phyloP scores from a whole-genome alignment of 2,797 vertebrate genomes.

The Austrolebias charrua region DNA sequence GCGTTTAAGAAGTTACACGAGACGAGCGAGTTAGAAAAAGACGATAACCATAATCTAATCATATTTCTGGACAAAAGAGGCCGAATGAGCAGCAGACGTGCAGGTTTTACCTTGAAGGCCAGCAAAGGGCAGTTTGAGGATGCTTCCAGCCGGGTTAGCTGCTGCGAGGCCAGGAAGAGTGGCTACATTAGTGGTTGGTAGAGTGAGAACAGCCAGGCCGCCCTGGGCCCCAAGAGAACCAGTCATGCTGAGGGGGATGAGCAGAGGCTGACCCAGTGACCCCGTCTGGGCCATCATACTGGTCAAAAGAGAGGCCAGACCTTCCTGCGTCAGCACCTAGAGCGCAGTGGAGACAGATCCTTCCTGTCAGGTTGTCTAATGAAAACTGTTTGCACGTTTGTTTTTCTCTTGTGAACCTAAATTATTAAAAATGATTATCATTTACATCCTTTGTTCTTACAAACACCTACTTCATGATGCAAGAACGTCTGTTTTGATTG shows the following conservation, averaged over 20 bases:
- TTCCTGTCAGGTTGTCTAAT: background rate
- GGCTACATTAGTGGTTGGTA: constrained; percentile 91
- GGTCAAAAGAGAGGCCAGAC: constrained; percentile 94
- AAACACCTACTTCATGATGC: too few species aligned
- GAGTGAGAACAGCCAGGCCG: constrained; percentile 92
- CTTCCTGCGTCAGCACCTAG: constrained; percentile 96
- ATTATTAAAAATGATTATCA: background rate
- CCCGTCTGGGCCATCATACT: constrained; percentile 95
- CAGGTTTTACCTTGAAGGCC: constrained; percentile 86
- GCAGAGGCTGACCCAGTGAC: constrained; percentile 92
- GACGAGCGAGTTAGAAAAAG: too few species aligned
- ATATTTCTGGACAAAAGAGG: background rate
- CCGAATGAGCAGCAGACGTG: background rate
- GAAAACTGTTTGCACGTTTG: background rate
- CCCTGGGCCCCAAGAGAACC: constrained; percentile 91
- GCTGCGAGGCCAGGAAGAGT: constrained; percentile 88
- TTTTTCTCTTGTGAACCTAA: too few species aligned
- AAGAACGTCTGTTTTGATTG: too few species aligned
- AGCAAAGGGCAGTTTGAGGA: constrained; percentile 91
- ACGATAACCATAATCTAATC: too few species aligned
- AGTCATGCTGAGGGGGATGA: constrained; percentile 95
- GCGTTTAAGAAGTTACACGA: too few species aligned
- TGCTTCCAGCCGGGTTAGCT: constrained; percentile 83
- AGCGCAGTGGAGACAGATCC: background rate
- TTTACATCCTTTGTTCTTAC: background rate